A percentile compares a stretch with the other conserved stretches of the same genome.
These are phyloP conservation scores for Polylopha cassiicola DNA, from an alignment of 2,888 invertebrate species.

Conservation along the genomic window DNA sequence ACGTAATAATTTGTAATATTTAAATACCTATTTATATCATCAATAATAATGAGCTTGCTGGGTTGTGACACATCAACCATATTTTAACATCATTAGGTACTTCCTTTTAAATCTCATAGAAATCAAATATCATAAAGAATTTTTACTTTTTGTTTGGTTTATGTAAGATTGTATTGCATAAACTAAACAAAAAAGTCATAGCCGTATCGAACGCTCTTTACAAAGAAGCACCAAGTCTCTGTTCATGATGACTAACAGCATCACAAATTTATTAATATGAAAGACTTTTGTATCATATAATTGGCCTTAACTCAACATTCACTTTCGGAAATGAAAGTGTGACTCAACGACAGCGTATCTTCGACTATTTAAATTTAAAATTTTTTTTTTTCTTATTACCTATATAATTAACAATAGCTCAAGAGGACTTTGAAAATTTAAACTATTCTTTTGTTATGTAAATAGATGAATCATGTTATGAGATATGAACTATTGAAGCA, in stretches of 20 bases:
- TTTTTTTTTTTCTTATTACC: slow-evolving; percentile 24
- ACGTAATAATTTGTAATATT: no score
- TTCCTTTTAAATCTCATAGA: no score
- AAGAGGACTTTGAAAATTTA: slow-evolving; percentile 8
- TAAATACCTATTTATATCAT: no score
- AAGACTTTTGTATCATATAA: slow-evolving; percentile 17
- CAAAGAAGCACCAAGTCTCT: no score
- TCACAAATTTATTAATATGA: slow-evolving; percentile 11
- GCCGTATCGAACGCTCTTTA: no score
- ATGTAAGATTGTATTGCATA: no score
- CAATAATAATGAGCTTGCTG: no score
- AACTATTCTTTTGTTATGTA: slow-evolving; percentile 16
- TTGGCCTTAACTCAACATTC: slow-evolving; percentile 17
- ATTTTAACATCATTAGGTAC: no score
- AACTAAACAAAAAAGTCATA: background rate
- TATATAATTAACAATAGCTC: slow-evolving; percentile 21
- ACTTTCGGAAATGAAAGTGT: slow-evolving; percentile 32
- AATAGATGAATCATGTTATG: slow-evolving; percentile 8
- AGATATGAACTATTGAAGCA: slow-evolving; percentile 28
- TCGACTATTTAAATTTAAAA: slow-evolving; percentile 37
- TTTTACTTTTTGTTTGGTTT: no score
- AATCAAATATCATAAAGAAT: no score
- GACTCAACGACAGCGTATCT: slow-evolving; percentile 39
- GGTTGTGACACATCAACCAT: no score
- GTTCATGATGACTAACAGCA: slow-evolving; percentile 9